These are phyloP conservation scores for Drosophila navojoa DNA, from an alignment of 1,140 invertebrate species.

Conservation along the genomic window DNA sequence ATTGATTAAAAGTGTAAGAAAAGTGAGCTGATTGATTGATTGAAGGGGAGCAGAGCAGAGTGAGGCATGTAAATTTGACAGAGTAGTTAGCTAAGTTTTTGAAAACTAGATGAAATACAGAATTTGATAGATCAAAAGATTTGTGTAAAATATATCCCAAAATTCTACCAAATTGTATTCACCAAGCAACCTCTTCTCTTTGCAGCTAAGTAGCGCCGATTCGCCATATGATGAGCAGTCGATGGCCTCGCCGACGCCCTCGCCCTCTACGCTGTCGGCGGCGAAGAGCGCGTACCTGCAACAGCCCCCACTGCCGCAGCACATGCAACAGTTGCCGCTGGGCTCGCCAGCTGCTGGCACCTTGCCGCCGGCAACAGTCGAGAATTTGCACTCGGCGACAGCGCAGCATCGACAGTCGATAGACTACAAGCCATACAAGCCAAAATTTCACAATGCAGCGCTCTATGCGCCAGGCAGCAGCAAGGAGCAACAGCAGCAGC, in stretches of 20 bases:
- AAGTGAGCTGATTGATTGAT: no score
- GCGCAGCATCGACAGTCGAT: slow-evolving; percentile 64
- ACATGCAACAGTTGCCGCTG: slow-evolving; percentile 75
- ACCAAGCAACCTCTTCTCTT: not conserved
- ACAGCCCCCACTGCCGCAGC: slow-evolving; percentile 58
- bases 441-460: slow-evolving; percentile 89
- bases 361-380: slow-evolving; percentile 67
- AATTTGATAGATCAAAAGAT: no score
- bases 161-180: not conserved
- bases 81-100: no score
- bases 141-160: no score
- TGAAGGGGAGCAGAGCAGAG: no score
- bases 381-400: slow-evolving; percentile 58
- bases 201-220: slow-evolving; percentile 71
- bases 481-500: slow-evolving; percentile 58
- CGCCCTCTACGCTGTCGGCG: slow-evolving; percentile 70
- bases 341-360: slow-evolving; percentile 78
- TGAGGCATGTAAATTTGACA: no score
- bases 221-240: slow-evolving; percentile 73
- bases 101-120: no score
- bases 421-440: slow-evolving; percentile 87
- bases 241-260: slow-evolving; percentile 64
- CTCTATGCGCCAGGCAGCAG: slow-evolving; percentile 84
- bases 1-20: no score
- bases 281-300: slow-evolving; percentile 71